These are phyloP conservation scores for Drosophila mettleri DNA, from an alignment of 2,888 invertebrate species.

Conservation along the genomic window DNA sequence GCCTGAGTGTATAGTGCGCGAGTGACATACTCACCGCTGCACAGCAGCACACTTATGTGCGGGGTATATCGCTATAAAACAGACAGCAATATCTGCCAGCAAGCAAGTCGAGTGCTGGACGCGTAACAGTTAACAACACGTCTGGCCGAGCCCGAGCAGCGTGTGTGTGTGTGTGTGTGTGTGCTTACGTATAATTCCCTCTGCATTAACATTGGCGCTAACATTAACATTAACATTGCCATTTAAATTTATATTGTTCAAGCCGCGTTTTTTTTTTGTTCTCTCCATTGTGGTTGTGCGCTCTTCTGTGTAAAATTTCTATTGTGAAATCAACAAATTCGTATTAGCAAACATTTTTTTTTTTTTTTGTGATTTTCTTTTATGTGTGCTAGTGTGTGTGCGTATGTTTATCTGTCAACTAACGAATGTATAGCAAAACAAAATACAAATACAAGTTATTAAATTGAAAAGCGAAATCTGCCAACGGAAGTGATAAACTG, in stretches of 20 bases:
- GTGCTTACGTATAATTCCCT: constrained; percentile 5
- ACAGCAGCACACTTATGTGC: neutral
- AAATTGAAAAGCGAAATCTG: constrained; percentile 12
- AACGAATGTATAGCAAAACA: constrained; percentile 5
- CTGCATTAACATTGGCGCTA: constrained; percentile 15
- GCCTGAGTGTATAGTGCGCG: neutral
- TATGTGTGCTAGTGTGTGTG: neutral
- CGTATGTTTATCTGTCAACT: constrained; percentile 20
- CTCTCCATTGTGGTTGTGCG: constrained; percentile 2
- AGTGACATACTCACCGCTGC: constrained; percentile 15
- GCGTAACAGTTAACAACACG: constrained; percentile 68
- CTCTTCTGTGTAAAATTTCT: constrained; percentile 9
- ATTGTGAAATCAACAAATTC: constrained; percentile 1
- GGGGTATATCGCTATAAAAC: constrained; percentile 68
- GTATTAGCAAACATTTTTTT: constrained; percentile 11
- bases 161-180: constrained; percentile 3
- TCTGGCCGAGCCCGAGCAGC: constrained; percentile 10
- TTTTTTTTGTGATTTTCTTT: constrained; percentile 8
- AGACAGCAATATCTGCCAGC: constrained; percentile 40
- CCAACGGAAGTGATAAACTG: constrained; percentile 6
- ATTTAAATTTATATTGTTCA: constrained; percentile 1
- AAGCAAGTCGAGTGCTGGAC: constrained; percentile 69
- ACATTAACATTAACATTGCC: constrained; percentile 5
- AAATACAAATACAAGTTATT: constrained; percentile 1
- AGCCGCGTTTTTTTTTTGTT: constrained; percentile 9